Conservation (phyloP, 2,888 invertebrate species). For the Tolmerus cingulatus region DNA sequence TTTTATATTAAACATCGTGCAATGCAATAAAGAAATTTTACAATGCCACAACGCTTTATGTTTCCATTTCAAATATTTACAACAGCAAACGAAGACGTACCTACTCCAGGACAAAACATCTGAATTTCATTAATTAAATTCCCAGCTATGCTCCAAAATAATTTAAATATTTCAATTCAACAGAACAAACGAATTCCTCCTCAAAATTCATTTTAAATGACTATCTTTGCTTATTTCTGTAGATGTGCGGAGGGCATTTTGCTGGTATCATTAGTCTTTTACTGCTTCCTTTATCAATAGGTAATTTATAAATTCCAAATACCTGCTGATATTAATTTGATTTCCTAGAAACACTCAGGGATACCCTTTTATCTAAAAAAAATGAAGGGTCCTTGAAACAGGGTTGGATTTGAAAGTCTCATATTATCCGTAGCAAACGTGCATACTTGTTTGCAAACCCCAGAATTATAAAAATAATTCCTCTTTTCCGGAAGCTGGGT, state of each 20-base stretch:
- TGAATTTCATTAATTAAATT: background rate
- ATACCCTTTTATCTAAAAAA: no score
- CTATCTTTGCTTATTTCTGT: no score
- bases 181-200: background rate
- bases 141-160: background rate
- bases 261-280: background rate
- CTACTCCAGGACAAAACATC: background rate
- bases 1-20: no score
- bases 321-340: background rate
- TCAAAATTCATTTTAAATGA: background rate
- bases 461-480: background rate
- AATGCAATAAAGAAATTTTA: background rate
- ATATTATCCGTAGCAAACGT: background rate
- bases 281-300: background rate
- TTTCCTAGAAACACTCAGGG: background rate
- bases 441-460: background rate
- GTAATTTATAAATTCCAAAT: background rate
- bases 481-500: background rate
- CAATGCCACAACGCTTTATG: background rate
- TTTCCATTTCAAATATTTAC: background rate
- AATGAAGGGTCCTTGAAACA: background rate
- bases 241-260: background rate
- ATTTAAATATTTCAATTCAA: background rate
- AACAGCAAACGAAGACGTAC: background rate
- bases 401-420: background rate